Percentiles rank a stretch among this genome's conserved stretches.
phyloP scores from a whole-genome alignment of 2,888 invertebrate species.

The Heliconius ethilla region DNA sequence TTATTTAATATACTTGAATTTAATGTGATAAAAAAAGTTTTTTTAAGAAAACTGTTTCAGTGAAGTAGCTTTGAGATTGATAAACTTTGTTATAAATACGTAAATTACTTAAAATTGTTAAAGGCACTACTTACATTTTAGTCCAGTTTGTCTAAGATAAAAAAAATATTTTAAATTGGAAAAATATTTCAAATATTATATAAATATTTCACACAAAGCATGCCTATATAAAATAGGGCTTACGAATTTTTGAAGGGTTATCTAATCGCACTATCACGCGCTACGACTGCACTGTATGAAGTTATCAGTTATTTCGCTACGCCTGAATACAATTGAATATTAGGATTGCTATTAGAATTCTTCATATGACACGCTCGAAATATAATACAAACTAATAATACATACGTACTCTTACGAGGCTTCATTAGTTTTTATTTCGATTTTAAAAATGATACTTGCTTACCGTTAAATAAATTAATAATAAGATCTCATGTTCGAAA shows the following conservation, averaged over 20 bases:
- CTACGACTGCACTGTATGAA: conserved; percentile 51
- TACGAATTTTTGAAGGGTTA: conserved; percentile 70
- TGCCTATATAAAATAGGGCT: conserved; percentile 56
- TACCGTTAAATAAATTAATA: neutral
- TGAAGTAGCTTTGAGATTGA: too few relatives aligned
- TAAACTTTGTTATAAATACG: too few relatives aligned
- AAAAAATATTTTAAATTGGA: too few relatives aligned
- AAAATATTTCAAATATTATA: too few relatives aligned
- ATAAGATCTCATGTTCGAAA: neutral
- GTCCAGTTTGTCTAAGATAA: too few relatives aligned
- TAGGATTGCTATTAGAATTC: conserved; percentile 27
- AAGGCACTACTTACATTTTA: too few relatives aligned
- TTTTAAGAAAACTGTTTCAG: neutral
- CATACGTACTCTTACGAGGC: neutral
- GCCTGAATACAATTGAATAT: conserved; percentile 33
- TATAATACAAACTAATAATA: neutral
- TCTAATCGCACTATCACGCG: conserved; percentile 73
- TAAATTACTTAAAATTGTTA: too few relatives aligned
- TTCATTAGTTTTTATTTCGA: neutral
- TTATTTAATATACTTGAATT: neutral
- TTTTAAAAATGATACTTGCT: neutral
- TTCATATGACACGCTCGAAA: conserved; percentile 4
- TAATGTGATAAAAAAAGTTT: neutral
- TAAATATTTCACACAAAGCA: neutral
- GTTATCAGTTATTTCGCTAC: conserved; percentile 35